Evolutionary conservation across 2,888 invertebrate species (phyloP), one percentile per base, ranked within the genome.

Genomic region (Diaperis boleti): DNA sequence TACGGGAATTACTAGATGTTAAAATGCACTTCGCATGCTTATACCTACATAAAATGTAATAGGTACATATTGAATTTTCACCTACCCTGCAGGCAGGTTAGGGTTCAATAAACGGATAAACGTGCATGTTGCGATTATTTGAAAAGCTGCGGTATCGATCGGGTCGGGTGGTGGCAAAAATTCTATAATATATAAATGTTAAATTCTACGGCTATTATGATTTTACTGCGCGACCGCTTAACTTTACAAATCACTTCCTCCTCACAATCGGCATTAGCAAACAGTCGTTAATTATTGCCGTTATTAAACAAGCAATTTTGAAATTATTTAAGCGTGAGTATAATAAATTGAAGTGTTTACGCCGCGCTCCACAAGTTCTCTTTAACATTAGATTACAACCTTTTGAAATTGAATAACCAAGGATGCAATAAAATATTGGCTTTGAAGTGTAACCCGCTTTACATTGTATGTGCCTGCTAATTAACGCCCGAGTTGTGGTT

Each of bases 91-190:
- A 47, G 31, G 47, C 47, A 47, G 47, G 47, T 47, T 47, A 44
- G 47, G 29, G 47, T 47, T 47, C 47, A 47, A 47, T 47, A 47
- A 47, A 47, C 47, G 47, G 31, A 31, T 47, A 47, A 47, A 47
- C 47, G 10, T 47, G 31, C 47, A 47, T 47, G 31, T 29, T 47
- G 47, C 15, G 31, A 22, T 22, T 26, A 47, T 31, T 47, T 31
- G 29, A 18, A 44, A 22, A 44, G 11, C 1, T 22, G 11, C 22
- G 33, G 6, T 33, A 33, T 33, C 10, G 5, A 33, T 13, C 5
- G 33, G n/a, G 10, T 33, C n/a, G n/a, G n/a, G n/a, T n/a, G n/a
- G n/a, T n/a, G n/a, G n/a, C n/a, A n/a, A n/a, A n/a, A n/a, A n/a
- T n/a, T n/a, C n/a, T n/a, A n/a, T n/a, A n/a, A n/a, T n/a, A n/a